phyloP scores from a whole-genome alignment of 2,888 invertebrate genomes.

The Chymomyza procnemis region DNA sequence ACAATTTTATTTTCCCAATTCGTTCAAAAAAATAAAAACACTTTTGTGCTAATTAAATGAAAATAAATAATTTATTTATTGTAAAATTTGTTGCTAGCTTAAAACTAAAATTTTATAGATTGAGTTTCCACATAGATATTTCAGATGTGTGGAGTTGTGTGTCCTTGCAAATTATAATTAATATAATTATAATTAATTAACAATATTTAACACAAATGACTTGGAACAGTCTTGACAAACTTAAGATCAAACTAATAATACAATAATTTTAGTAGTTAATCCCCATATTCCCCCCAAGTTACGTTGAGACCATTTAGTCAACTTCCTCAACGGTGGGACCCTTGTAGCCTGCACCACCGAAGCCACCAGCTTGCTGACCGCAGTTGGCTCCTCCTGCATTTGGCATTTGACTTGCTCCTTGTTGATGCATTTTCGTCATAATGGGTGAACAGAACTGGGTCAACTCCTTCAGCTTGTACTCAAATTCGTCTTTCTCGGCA shows the following conservation, averaged over 20 bases:
- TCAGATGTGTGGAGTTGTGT: too few relatives aligned
- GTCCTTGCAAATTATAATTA: conserved; percentile 50
- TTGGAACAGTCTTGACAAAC: conserved; percentile 16
- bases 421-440: conserved; percentile 79
- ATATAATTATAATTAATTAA: too few relatives aligned
- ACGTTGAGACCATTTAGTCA: conserved; percentile 53
- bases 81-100: conserved; percentile 31
- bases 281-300: neutral
- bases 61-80: conserved; percentile 39
- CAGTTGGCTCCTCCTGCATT: conserved; percentile 41
- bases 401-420: conserved; percentile 34
- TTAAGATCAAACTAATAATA: conserved; percentile 80
- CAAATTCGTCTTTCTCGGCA: conserved; percentile 87
- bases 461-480: conserved; percentile 78
- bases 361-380: conserved; percentile 82
- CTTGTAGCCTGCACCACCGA: conserved; percentile 81
- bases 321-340: conserved; percentile 76
- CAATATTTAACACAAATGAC: conserved; percentile 6
- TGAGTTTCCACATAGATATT: too few relatives aligned
- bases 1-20: too few relatives aligned
- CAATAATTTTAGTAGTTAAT: neutral
- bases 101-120: conserved; percentile 8
- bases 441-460: conserved; percentile 77
- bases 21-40: conserved; percentile 90
- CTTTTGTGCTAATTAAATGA: neutral